These are phyloP conservation scores for Salticus scenicus DNA, from an alignment of 2,888 invertebrate genomes.

Conservation along the genomic window DNA sequence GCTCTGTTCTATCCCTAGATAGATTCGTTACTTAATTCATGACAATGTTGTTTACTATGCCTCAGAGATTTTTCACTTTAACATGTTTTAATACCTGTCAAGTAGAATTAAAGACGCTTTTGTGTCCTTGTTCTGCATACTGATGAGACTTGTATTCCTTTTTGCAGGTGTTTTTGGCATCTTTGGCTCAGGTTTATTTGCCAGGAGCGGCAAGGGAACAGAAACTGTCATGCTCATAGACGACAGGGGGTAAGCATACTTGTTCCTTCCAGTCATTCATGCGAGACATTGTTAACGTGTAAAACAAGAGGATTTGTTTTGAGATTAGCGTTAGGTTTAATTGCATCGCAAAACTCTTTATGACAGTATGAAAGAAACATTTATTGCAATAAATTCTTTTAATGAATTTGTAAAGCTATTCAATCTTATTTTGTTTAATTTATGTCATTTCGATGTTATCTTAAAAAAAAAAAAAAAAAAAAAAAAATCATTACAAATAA, in stretches of 20 bases:
- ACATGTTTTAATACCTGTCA: constrained; percentile 58
- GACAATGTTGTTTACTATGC: constrained; percentile 54
- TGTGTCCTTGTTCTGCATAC: constrained; percentile 37
- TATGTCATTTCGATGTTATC: no score
- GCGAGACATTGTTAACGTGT: no score
- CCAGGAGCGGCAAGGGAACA: constrained; percentile 71
- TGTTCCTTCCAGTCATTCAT: neutral
- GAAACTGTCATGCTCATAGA: constrained; percentile 72
- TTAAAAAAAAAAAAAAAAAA: no score
- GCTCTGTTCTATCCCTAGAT: neutral
- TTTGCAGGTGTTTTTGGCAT: constrained; percentile 71
- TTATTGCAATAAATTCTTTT: no score
- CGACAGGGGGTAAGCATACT: constrained; percentile 70
- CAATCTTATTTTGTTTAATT: no score
- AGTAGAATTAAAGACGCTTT: constrained; percentile 32
- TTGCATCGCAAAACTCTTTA: no score
- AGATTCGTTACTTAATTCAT: constrained; percentile 26
- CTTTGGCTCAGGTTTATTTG: constrained; percentile 70
- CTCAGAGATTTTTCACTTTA: constrained; percentile 47
- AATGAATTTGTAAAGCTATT: no score
- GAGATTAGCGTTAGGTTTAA: no score
- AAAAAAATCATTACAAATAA: no score
- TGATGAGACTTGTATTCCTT: constrained; percentile 24
- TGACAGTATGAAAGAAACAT: no score
- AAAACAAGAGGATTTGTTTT: no score